These are phyloP conservation scores for Trissolcus brochymenae DNA, from an alignment of 2,888 invertebrate species.

Conservation along the genomic window DNA sequence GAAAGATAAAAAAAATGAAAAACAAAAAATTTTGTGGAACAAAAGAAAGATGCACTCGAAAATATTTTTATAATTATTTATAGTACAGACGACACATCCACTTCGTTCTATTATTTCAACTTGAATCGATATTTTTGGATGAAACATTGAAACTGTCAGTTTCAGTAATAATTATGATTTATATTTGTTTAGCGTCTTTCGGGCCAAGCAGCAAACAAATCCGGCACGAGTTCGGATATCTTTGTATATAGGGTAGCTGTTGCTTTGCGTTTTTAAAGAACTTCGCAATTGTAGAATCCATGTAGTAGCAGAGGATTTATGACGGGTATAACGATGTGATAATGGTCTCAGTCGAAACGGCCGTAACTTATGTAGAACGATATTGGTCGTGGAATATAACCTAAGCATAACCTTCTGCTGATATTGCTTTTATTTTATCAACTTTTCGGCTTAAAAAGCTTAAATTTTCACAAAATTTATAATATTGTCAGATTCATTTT, in stretches of 20 bases:
- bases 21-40: background rate
- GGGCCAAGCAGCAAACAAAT: constrained; percentile 30
- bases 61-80: no score
- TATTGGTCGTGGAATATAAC: constrained; percentile 63
- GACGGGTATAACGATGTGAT: constrained; percentile 73
- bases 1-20: constrained; percentile 7
- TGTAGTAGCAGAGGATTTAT: constrained; percentile 67
- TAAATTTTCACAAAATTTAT: constrained; percentile 47
- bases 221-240: constrained; percentile 28
- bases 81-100: no score
- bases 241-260: constrained; percentile 18
- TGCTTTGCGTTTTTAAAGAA: constrained; percentile 46
- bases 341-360: constrained; percentile 70
- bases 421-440: constrained; percentile 68
- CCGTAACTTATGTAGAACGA: constrained; percentile 67
- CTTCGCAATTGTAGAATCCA: constrained; percentile 51
- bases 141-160: no score
- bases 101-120: no score
- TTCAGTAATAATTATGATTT: no score
- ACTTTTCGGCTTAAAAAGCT: constrained; percentile 60
- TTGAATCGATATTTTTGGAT: no score
- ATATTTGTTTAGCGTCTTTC: no score
- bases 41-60: no score
- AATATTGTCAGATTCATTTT: constrained; percentile 6
- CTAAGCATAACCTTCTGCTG: constrained; percentile 64